These are phyloP conservation scores for Leptopilina drosophilae DNA, from an alignment of 2,888 invertebrate genomes.

Conservation along the genomic window DNA sequence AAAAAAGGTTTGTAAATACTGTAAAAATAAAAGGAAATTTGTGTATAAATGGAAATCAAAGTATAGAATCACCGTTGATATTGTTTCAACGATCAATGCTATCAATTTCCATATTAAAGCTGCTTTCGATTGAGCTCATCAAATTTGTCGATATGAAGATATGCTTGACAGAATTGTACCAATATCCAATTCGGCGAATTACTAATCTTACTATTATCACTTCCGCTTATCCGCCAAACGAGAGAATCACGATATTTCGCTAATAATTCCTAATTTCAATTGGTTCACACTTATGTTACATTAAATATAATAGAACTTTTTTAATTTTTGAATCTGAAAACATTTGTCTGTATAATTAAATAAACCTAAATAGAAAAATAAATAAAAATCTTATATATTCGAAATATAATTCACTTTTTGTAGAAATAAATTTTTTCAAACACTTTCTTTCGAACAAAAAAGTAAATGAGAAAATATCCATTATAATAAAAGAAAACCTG, in stretches of 20 bases:
- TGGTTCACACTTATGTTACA: neutral
- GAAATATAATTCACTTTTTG: too few species aligned
- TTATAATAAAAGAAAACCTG: too few species aligned
- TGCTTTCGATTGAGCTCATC: neutral
- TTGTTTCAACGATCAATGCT: constrained; percentile 13
- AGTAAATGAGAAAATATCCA: too few species aligned
- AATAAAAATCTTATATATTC: too few species aligned
- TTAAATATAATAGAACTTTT: too few species aligned
- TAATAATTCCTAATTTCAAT: neutral
- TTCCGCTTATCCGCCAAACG: constrained; percentile 4
- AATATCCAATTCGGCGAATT: constrained; percentile 26
- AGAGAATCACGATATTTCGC: constrained; percentile 9
- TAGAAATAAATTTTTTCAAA: too few species aligned
- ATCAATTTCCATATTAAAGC: constrained; percentile 31
- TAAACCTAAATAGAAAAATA: too few species aligned
- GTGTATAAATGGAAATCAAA: neutral
- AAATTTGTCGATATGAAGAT: constrained; percentile 31
- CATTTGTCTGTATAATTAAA: too few species aligned
- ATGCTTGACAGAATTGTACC: constrained; percentile 24
- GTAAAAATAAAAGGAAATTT: neutral
- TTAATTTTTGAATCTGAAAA: too few species aligned
- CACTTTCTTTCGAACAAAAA: too few species aligned
- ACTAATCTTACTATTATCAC: constrained; percentile 38
- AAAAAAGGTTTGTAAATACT: too few species aligned
- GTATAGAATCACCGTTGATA: neutral